phyloP scores from a whole-genome alignment of 1,140 invertebrate genomes.

The Macrosteles quadrilineatus region DNA sequence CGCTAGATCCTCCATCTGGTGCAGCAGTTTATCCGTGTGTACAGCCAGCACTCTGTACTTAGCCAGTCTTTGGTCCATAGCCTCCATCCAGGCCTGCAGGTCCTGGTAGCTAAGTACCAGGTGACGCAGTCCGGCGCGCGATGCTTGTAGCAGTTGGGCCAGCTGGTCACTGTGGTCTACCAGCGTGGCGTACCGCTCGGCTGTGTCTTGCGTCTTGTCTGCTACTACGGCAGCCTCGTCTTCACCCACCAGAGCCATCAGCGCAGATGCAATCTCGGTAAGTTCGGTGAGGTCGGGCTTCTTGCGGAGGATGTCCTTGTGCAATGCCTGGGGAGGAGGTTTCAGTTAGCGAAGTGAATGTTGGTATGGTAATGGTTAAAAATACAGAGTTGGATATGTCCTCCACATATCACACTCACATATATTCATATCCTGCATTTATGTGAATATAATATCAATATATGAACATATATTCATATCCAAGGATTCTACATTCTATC shows the following conservation, averaged over 20 bases:
- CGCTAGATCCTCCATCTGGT: conserved; percentile 90
- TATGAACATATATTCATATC: too few relatives aligned
- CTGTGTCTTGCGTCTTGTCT: conserved; percentile 81
- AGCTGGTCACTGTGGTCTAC: conserved; percentile 84
- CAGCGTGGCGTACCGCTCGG: conserved; percentile 77
- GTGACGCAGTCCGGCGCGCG: conserved; percentile 80
- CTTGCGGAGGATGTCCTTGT: conserved; percentile 85
- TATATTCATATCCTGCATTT: too few relatives aligned
- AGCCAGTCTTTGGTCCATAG: conserved; percentile 78
- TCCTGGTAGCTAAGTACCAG: conserved; percentile 92
- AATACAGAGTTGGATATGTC: too few relatives aligned
- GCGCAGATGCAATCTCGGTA: conserved; percentile 80
- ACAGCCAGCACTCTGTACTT: conserved; percentile 82
- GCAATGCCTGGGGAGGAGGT: conserved; percentile 64
- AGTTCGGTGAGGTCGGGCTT: conserved; percentile 84
- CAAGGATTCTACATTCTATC: too few relatives aligned
- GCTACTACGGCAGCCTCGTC: conserved; percentile 85
- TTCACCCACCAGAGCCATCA: conserved; percentile 89
- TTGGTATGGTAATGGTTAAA: too few relatives aligned
- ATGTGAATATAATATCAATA: too few relatives aligned
- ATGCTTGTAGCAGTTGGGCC: conserved; percentile 74
- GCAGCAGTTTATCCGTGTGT: conserved; percentile 85
- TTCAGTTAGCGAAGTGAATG: too few relatives aligned
- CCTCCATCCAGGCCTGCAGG: conserved; percentile 90
- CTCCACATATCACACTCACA: too few relatives aligned